Evolutionary conservation across 2,797 vertebrate species (phyloP).

Genomic region (Tachyglossus aculeatus): DNA sequence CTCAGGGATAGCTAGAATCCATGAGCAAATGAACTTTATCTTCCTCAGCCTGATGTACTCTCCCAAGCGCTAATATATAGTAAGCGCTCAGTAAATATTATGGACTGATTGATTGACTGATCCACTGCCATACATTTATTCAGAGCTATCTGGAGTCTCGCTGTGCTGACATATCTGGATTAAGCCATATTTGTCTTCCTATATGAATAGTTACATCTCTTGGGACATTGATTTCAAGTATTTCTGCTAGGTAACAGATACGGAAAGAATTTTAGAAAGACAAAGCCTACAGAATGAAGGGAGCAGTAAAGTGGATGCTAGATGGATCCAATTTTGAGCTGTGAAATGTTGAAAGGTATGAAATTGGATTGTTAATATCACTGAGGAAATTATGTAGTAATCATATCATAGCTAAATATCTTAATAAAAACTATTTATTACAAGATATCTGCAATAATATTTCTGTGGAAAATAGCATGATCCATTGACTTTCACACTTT

Average conservation of each 20-base stretch:
- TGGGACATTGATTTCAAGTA: too few species aligned
- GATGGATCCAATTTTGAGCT: not conserved
- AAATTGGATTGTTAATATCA: not conserved
- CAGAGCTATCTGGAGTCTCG: too few species aligned
- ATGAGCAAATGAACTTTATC: too few species aligned
- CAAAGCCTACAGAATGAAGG: not conserved
- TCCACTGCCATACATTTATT: too few species aligned
- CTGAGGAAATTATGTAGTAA: accelerated
- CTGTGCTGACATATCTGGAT: too few species aligned
- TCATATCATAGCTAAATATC: not conserved
- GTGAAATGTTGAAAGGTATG: not conserved
- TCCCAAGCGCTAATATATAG: too few species aligned
- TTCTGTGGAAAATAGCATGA: not conserved
- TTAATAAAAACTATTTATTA: not conserved
- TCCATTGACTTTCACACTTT: not conserved
- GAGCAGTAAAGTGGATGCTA: not conserved
- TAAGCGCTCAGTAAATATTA: too few species aligned
- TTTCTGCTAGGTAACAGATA: not conserved
- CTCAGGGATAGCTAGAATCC: too few species aligned
- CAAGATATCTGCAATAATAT: accelerated
- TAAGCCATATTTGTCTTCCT: too few species aligned
- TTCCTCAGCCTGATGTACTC: too few species aligned
- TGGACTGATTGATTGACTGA: too few species aligned
- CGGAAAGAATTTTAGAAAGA: not conserved
- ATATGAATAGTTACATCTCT: too few species aligned